Evolutionary conservation across 2,888 invertebrate genomes (phyloP), one percentile per base, ranked within the genome.

Genomic region (Latrodectus elegans): DNA sequence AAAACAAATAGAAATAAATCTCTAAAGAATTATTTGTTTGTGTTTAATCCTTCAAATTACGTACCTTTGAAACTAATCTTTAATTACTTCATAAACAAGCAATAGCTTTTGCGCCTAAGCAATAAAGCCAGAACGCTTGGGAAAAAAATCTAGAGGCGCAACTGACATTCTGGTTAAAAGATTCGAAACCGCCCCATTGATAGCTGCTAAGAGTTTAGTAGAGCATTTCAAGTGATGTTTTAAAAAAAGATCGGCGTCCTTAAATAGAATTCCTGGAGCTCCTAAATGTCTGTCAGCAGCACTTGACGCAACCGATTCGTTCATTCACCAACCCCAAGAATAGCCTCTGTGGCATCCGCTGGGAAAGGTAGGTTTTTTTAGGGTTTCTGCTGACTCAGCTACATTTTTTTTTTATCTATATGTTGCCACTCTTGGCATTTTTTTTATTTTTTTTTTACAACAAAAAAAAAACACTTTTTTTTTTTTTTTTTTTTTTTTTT

Each of bases 311-410:
- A n/a, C 52, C 51, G 73, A 65, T 81, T 67, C 82, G 82, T 75
- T 82, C 82, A 68, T 82, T 82, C 82, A 82, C 75, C 68, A n/a
- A 49, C 22, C 80, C 80, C 71, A 64, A 77, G 72, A 80, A 80
- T 80, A 80, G 80, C 80, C 80, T 64, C 80, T 78, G 68, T 70
- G 70, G 55, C 53, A 70, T 78, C 77, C 68, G 77, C 53, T 77
- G 65, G 64, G 51, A 49, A 77, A 60, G 60, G n/a, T 60, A n/a
- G 10, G 60, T 60, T 60, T 60, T 60, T n/a, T 60, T 15, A 10
- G 10, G 60, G 14, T 11, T 60, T 60, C n/a, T 60, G 60, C 60
- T 60, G 60, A 60, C 60, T 15, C n/a, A 60, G 60, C 10, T 60
- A 15, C 4, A 38, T 6, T 38, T 38, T 38, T n/a, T 38, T 38